phyloP scores from a whole-genome alignment of 1,140 invertebrate species.

The Octopus bimaculoides region DNA sequence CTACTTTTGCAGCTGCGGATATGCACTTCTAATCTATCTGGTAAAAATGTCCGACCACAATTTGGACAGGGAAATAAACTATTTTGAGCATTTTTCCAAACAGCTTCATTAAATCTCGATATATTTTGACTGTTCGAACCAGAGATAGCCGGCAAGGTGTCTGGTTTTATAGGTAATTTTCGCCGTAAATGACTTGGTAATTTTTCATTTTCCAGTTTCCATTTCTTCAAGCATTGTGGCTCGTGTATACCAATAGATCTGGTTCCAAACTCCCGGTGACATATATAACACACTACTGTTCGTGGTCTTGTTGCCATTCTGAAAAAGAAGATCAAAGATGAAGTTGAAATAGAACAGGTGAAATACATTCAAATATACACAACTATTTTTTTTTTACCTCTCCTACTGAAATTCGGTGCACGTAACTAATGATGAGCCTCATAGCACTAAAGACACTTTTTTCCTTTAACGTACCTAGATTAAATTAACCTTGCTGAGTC shows the following conservation, averaged over 20 bases:
- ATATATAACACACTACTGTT: constrained; percentile 57
- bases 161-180: constrained; percentile 65
- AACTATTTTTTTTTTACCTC: too few relatives aligned
- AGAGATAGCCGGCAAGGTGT: constrained; percentile 41
- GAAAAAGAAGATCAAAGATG: neutral
- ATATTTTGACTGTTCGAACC: constrained; percentile 20
- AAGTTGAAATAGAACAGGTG: too few relatives aligned
- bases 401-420: too few relatives aligned
- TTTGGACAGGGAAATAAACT: constrained; percentile 66
- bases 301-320: constrained; percentile 13
- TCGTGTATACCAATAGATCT: constrained; percentile 72
- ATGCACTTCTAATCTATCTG: constrained; percentile 69
- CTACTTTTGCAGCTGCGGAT: constrained; percentile 64
- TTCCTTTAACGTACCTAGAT: too few relatives aligned
- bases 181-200: constrained; percentile 63
- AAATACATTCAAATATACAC: too few relatives aligned
- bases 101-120: constrained; percentile 50
- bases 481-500: too few relatives aligned
- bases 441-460: too few relatives aligned
- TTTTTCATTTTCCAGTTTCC: constrained; percentile 69
- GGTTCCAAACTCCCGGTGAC: constrained; percentile 57
- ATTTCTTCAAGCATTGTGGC: constrained; percentile 75
- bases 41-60: constrained; percentile 70
- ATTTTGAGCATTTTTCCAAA: constrained; percentile 58
- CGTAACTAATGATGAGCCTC: too few relatives aligned